These are phyloP conservation scores for Kradibia gibbosae DNA, from an alignment of 1,140 invertebrate genomes.

Conservation along the genomic window DNA sequence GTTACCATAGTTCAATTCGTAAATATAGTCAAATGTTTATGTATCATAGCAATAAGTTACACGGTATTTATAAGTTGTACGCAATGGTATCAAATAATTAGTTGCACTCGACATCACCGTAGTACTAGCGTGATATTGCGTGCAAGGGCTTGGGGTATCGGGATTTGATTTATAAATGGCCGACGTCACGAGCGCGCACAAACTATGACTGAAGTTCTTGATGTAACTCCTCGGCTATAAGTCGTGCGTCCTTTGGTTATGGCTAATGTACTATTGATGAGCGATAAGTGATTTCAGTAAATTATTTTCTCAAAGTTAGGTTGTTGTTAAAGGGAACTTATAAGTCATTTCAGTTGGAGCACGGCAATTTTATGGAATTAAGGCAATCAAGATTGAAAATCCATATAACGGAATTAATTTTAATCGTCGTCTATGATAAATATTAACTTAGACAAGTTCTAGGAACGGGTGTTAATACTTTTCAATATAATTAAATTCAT, in stretches of 20 bases:
- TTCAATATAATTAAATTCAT: no score
- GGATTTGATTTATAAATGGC: background rate
- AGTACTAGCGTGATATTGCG: background rate
- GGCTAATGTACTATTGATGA: background rate
- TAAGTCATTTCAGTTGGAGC: no score
- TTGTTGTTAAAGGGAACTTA: no score
- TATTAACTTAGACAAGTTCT: no score
- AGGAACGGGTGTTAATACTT: no score
- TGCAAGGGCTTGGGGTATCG: background rate
- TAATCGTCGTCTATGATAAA: no score
- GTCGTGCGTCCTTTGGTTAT: background rate
- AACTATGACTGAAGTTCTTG: background rate
- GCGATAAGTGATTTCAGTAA: background rate
- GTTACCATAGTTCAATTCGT: background rate
- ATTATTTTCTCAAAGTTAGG: no score
- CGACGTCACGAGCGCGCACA: background rate
- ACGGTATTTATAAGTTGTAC: background rate
- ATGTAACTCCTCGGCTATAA: background rate
- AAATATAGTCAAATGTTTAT: background rate
- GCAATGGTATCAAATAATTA: background rate
- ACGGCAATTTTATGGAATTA: no score
- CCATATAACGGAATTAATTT: no score
- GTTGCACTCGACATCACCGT: background rate
- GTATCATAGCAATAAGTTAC: background rate
- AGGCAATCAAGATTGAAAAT: no score